Conservation (phyloP, 2,113 vertebrate species). For the Pomatorhinus ruficollis region DNA sequence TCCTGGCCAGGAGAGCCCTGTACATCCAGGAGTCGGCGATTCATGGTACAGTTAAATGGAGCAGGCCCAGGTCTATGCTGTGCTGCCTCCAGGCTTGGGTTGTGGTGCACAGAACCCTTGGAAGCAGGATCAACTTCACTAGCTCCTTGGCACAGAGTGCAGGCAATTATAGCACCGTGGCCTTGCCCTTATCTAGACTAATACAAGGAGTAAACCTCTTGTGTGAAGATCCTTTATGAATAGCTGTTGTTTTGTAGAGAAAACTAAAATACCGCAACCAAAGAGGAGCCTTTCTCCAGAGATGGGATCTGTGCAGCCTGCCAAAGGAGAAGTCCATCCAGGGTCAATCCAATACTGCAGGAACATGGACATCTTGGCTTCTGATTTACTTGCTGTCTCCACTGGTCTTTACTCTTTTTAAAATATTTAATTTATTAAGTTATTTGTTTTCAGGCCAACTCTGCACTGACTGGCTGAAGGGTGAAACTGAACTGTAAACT, state of each 20-base stretch:
- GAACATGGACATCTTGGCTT: accelerated
- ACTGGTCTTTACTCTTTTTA: neutral
- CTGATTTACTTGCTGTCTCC: neutral
- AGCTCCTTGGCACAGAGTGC: neutral
- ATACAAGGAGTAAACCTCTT: neutral
- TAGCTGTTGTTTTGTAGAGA: neutral
- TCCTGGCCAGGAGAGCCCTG: neutral
- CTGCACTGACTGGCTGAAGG: neutral
- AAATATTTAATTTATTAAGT: neutral
- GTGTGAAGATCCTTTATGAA: neutral
- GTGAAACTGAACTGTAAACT: neutral
- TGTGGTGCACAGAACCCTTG: neutral
- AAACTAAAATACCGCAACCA: neutral
- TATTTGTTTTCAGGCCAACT: neutral
- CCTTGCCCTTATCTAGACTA: neutral
- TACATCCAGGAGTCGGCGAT: neutral
- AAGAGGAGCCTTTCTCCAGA: neutral
- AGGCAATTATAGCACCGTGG: accelerated
- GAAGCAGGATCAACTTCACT: neutral
- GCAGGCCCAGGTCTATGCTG: neutral
- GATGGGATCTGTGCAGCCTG: neutral
- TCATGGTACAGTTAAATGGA: neutral
- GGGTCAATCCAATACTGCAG: neutral
- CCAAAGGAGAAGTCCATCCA: neutral
- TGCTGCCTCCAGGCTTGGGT: neutral